Evolutionary conservation across 2,797 vertebrate genomes (phyloP).

Genomic region (Ptychadena robeensis): DNA sequence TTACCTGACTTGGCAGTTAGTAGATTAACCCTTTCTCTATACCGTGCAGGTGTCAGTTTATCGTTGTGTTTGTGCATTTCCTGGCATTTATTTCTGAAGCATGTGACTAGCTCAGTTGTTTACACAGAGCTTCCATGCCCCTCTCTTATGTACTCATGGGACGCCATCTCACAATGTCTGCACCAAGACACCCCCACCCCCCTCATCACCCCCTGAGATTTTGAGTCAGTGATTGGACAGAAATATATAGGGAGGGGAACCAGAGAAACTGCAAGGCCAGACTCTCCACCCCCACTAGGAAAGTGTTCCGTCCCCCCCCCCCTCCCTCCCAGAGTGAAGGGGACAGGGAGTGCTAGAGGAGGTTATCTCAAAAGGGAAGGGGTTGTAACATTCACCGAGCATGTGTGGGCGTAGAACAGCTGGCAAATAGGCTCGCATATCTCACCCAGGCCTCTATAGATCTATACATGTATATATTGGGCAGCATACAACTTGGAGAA

Average conservation of each 20-base stretch:
- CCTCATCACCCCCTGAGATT: constrained; percentile 28
- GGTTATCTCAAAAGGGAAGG: not conserved
- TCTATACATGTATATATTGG: not conserved
- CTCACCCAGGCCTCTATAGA: not conserved
- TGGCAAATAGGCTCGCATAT: constrained; percentile 23
- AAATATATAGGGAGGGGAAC: constrained; percentile 71
- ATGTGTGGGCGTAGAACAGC: constrained; percentile 49
- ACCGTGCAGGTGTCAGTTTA: not conserved
- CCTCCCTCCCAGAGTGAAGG: constrained; percentile 54
- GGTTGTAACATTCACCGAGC: constrained; percentile 4
- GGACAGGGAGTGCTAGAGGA: constrained; percentile 10
- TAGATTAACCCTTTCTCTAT: not conserved
- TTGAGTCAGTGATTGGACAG: constrained; percentile 68
- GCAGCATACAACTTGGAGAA: too few relatives aligned
- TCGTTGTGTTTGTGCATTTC: not conserved
- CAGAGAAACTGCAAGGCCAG: constrained; percentile 75
- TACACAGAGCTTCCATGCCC: not conserved
- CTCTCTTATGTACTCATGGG: not conserved
- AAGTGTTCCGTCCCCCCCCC: constrained; percentile 65
- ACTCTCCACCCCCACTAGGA: constrained; percentile 70
- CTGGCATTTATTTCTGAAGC: constrained; percentile 1
- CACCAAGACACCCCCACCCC: constrained; percentile 50
- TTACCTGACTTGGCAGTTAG: not conserved
- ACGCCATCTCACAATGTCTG: constrained; percentile 45
- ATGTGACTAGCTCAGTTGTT: not conserved